These are phyloP conservation scores for Oryctes rhinoceros DNA, from an alignment of 1,140 invertebrate genomes.

Conservation along the genomic window DNA sequence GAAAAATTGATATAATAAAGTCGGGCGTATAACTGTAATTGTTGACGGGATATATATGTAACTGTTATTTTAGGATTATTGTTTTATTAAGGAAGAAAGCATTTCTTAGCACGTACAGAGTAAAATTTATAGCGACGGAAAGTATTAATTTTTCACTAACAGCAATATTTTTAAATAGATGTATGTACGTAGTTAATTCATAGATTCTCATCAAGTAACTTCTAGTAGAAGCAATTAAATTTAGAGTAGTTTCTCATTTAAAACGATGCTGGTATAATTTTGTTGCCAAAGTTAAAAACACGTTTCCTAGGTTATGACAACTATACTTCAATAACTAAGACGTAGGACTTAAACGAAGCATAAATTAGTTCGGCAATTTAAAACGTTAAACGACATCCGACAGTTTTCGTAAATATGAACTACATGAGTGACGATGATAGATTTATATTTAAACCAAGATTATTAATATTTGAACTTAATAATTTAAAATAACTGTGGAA, in stretches of 20 bases:
- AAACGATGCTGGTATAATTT: neutral
- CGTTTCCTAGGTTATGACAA: neutral
- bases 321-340: neutral
- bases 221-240: neutral
- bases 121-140: too few relatives aligned
- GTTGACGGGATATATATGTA: neutral
- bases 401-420: constrained; percentile 21
- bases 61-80: too few relatives aligned
- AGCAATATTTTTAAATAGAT: too few relatives aligned
- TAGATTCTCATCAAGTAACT: neutral
- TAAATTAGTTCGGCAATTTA: constrained; percentile 15
- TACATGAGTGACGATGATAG: neutral
- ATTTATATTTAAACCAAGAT: constrained; percentile 8
- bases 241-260: neutral
- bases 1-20: constrained; percentile 32
- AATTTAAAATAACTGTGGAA: neutral
- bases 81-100: too few relatives aligned
- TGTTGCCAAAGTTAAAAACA: neutral
- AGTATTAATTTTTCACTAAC: too few relatives aligned
- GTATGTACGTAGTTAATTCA: too few relatives aligned
- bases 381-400: neutral
- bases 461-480: too few relatives aligned
- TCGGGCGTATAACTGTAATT: neutral
- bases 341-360: neutral
- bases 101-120: too few relatives aligned